Percentiles rank a stretch among this genome's conserved stretches.
These are phyloP conservation scores for Drosophila engyochracea DNA, from an alignment of 2,888 invertebrate genomes.

Conservation along the genomic window DNA sequence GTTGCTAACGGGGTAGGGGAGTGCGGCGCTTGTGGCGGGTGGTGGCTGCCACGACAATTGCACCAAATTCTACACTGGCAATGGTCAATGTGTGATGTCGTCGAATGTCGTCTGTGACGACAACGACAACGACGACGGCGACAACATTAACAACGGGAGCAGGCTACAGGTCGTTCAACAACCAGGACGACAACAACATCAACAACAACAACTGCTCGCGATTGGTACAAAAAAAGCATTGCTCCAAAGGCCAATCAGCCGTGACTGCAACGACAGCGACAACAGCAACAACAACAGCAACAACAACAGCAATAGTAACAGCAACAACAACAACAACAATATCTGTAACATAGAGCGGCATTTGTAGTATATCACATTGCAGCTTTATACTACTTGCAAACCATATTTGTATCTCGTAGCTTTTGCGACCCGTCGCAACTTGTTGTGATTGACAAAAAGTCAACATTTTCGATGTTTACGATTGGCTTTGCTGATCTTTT, in stretches of 20 bases:
- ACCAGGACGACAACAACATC: conserved; percentile 29
- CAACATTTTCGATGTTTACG: conserved; percentile 70
- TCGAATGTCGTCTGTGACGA: conserved; percentile 83
- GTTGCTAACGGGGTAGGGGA: background rate
- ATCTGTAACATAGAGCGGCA: conserved; percentile 32
- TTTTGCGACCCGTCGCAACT: conserved; percentile 37
- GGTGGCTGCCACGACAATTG: conserved; percentile 59
- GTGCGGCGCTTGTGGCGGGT: conserved; percentile 4
- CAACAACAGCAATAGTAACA: background rate
- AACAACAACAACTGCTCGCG: conserved; percentile 40
- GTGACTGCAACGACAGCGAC: conserved; percentile 63
- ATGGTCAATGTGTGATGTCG: conserved; percentile 83
- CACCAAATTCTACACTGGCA: conserved; percentile 72
- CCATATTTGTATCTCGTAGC: conserved; percentile 49
- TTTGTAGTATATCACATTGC: conserved; percentile 51
- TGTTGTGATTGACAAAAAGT: conserved; percentile 54
- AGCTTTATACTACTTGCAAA: conserved; percentile 39
- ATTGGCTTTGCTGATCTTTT: conserved; percentile 33
- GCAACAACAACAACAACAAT: conserved; percentile 28
- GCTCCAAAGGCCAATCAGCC: conserved; percentile 71
- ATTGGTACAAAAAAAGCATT: conserved; percentile 58
- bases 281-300: conserved; percentile 6
- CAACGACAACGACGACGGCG: conserved; percentile 67
- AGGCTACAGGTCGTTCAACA: conserved; percentile 63
- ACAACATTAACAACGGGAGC: conserved; percentile 80